Conservation (phyloP, 1,140 invertebrate genomes). For the Matsumurasca onukii region DNA sequence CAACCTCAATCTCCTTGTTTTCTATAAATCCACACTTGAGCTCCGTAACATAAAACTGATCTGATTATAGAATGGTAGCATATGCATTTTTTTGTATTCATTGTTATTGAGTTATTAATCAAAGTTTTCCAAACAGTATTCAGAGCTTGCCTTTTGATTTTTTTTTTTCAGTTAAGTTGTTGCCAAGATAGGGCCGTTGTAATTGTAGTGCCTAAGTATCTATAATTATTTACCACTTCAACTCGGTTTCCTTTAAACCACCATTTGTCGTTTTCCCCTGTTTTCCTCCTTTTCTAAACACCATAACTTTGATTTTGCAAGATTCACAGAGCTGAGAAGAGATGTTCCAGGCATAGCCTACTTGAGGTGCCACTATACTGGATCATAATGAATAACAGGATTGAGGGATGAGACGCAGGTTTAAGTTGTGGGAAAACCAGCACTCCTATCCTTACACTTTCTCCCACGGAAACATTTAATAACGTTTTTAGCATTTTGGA, state of each 20-base stretch:
- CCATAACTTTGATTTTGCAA: constrained; percentile 40
- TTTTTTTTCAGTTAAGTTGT: background rate
- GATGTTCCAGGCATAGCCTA: too few species aligned
- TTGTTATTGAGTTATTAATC: background rate
- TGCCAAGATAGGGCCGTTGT: constrained; percentile 2
- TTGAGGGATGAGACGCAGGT: too few species aligned
- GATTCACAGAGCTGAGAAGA: too few species aligned
- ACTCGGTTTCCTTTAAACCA: too few species aligned
- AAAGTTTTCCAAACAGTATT: background rate
- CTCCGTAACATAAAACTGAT: background rate
- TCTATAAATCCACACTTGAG: background rate
- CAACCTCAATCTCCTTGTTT: background rate
- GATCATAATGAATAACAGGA: too few species aligned
- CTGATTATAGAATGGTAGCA: background rate
- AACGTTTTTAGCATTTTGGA: too few species aligned
- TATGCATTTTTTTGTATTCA: background rate
- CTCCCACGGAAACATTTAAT: too few species aligned
- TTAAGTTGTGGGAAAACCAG: too few species aligned
- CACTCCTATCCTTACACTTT: too few species aligned
- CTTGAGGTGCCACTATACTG: too few species aligned
- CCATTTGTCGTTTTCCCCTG: too few species aligned
- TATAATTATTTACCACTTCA: too few species aligned
- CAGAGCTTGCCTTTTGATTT: background rate
- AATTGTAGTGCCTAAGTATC: constrained; percentile 21
- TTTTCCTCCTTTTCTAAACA: constrained; percentile 36